Conservation (phyloP, 2,888 invertebrate genomes). For the Troides oblongomaculatus region DNA sequence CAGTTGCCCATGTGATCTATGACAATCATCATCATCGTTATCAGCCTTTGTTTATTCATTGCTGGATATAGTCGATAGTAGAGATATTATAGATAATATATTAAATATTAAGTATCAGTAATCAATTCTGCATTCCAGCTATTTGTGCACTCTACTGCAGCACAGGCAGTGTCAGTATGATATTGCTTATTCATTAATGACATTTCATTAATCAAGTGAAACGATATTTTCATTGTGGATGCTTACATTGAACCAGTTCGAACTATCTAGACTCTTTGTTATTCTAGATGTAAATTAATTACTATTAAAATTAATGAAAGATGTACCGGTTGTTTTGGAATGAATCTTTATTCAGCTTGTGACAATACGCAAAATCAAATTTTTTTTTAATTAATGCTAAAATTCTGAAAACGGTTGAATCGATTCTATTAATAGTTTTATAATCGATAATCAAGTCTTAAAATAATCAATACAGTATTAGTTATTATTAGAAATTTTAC, state of each 20-base stretch:
- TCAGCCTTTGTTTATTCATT: no score
- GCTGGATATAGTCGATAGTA: no score
- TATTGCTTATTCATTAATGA: slow-evolving; percentile 18
- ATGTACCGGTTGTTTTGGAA: neutral
- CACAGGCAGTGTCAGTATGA: neutral
- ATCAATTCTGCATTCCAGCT: neutral
- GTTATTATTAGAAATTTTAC: neutral
- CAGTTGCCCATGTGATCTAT: no score
- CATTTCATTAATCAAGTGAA: slow-evolving; percentile 64
- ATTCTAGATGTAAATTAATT: neutral
- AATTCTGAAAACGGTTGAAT: no score
- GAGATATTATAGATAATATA: neutral
- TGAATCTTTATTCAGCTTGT: no score
- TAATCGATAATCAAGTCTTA: no score
- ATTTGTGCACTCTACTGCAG: neutral
- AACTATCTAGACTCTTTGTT: neutral
- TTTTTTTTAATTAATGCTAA: no score
- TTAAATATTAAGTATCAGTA: neutral
- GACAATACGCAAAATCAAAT: no score
- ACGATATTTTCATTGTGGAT: slow-evolving; percentile 42
- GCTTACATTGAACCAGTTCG: neutral
- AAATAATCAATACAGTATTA: no score
- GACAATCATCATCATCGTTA: no score
- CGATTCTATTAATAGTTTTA: no score
- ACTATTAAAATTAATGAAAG: neutral